Evolutionary conservation across 2,797 vertebrate genomes (phyloP).

Genomic region (Margarornis squamiger): DNA sequence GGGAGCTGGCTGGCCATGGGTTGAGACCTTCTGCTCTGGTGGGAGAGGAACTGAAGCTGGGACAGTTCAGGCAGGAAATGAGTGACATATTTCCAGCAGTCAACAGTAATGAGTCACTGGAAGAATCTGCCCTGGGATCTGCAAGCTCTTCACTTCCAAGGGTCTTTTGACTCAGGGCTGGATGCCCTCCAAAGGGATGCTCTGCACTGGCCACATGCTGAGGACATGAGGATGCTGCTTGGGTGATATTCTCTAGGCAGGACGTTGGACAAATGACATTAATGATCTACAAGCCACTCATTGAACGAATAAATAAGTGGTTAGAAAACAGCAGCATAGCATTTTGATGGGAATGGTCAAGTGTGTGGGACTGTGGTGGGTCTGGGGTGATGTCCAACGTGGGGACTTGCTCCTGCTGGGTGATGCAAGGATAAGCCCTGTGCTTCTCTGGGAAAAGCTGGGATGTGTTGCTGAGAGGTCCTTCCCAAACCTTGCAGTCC

Average conservation of each 20-base stretch:
- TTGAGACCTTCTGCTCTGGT: not conserved
- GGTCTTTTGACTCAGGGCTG: not conserved
- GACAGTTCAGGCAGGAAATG: conserved; percentile 39
- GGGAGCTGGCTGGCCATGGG: not conserved
- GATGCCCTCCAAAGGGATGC: not conserved
- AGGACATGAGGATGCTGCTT: not conserved
- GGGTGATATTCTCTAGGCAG: not conserved
- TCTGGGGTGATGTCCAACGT: not conserved
- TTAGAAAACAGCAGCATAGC: not conserved
- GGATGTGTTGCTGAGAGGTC: not conserved
- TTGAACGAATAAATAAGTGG: not conserved
- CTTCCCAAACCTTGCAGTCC: not conserved
- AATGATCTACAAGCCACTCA: not conserved
- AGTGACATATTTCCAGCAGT: conserved; percentile 29
- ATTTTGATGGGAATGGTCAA: not conserved
- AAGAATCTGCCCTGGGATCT: conserved; percentile 35
- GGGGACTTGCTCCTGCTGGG: not conserved
- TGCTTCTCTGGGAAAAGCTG: not conserved
- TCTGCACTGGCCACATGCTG: not conserved
- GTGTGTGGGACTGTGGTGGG: fast-evolving
- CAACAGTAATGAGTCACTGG: not conserved
- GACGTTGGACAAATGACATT: not conserved
- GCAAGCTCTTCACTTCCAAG: not conserved
- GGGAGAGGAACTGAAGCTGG: not conserved
- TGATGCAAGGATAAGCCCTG: not conserved